Base-by-base conservation (phyloP, 2,888 invertebrate species). In the Lycia hirtaria region DNA sequence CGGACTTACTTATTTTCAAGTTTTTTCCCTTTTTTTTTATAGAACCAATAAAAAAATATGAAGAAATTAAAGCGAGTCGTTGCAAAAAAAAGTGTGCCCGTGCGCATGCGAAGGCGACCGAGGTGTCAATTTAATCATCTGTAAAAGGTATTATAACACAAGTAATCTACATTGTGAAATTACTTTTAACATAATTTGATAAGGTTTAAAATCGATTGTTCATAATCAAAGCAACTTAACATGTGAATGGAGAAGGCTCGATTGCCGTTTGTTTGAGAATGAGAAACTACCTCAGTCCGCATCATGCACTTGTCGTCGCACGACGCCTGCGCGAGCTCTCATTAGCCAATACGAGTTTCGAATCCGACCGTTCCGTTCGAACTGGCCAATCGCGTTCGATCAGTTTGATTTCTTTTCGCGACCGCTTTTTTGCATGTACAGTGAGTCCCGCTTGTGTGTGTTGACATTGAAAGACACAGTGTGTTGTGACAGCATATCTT, bases 81-180 rank as follows among this genome's bases (percentile, higher is more conserved):
- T 75, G 85, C 85, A 88, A 88, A 89, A 88, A 89, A 85, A 90
- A 88, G 64, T 79, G 71, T 76, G 85, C 85, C 87, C 86, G 74
- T 80, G 87, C 85, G 84, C 87, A 88, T 87, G 79, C 85, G 87
- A 89, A 88, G 89, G 89, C 85, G 76, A 89, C 75, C 82, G 80
- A 89, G 86, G 87, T 88, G 85, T 80, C 82, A 85, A 76, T 78
- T 69, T 62, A 37, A 43, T 26, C 19, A 33, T 53, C 12, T 19
- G 28, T 15, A 67, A 75, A 83, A 78, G 26, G 71, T 24, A 67
- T 5, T 71, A 82, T 73, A 35, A 15, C 28, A 56, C 64, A 63
- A 56, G 52, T 28, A 28, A 20, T 0, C 2, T 19, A n/a, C 56
- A 53, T 17, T 1, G 26, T 41, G 54, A 67, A 71, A 56, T 63